These are phyloP conservation scores for Colletes gigas DNA, from an alignment of 1,140 invertebrate species.

Conservation along the genomic window DNA sequence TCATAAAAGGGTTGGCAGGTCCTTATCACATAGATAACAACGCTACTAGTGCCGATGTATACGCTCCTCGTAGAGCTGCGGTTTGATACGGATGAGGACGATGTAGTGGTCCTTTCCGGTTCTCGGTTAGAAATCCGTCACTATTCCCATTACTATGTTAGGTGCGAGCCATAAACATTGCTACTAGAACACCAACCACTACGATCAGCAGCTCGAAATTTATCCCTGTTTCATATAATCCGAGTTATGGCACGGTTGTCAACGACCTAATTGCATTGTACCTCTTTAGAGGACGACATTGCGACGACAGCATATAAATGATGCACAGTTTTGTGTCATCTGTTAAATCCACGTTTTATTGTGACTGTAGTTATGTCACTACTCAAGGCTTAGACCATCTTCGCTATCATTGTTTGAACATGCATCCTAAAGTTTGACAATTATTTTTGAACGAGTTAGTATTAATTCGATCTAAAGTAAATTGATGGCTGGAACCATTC, in stretches of 20 bases:
- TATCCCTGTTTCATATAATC: not conserved
- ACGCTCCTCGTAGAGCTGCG: slow-evolving; percentile 62
- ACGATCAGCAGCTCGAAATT: not conserved
- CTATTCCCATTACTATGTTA: slow-evolving; percentile 54
- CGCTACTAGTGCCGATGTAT: slow-evolving; percentile 60
- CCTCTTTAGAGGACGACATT: too few species aligned
- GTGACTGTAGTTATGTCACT: too few species aligned
- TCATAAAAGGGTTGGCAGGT: slow-evolving; percentile 76
- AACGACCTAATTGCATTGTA: too few species aligned
- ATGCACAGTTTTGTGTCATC: too few species aligned
- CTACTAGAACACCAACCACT: slow-evolving; percentile 14
- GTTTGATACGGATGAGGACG: slow-evolving; percentile 67
- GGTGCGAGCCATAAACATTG: slow-evolving; percentile 25
- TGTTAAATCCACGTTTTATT: too few species aligned
- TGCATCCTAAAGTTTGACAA: too few species aligned
- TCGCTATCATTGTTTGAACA: too few species aligned
- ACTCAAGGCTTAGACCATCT: too few species aligned
- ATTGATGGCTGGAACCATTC: not conserved
- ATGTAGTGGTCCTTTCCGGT: slow-evolving; percentile 68
- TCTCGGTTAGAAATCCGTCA: slow-evolving; percentile 53
- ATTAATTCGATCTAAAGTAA: too few species aligned
- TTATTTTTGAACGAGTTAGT: too few species aligned
- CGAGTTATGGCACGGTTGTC: not conserved
- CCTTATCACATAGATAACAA: slow-evolving; percentile 76
- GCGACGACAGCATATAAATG: too few species aligned